Conservation (phyloP, 2,797 vertebrate species). For the Protonibea diacanthus region DNA sequence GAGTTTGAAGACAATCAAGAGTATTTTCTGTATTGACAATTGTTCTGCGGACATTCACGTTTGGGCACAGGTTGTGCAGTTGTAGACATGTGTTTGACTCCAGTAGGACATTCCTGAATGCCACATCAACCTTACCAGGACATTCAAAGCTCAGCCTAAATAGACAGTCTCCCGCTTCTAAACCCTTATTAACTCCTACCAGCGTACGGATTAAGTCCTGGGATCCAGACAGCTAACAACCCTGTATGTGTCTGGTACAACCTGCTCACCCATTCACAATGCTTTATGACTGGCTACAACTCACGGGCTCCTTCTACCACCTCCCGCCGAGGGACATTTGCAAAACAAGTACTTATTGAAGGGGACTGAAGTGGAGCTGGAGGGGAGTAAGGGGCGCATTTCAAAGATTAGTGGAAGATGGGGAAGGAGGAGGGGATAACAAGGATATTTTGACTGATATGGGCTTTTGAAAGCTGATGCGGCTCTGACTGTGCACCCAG, state of each 20-base stretch:
- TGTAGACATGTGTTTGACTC: constrained; percentile 32
- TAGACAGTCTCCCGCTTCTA: constrained; percentile 70
- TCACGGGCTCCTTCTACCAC: constrained; percentile 51
- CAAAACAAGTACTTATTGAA: constrained; percentile 76
- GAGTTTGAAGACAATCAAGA: neutral
- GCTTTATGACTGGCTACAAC: constrained; percentile 75
- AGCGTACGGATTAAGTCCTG: constrained; percentile 78
- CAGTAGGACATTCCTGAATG: constrained; percentile 62
- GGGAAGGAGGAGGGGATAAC: constrained; percentile 12
- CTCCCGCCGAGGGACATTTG: constrained; percentile 71
- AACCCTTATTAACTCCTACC: constrained; percentile 81
- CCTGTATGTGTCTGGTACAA: constrained; percentile 80
- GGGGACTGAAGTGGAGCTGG: constrained; percentile 30
- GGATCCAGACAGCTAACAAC: constrained; percentile 77
- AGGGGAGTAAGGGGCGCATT: constrained; percentile 31
- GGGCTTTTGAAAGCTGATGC: constrained; percentile 16
- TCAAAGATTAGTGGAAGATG: constrained; percentile 47
- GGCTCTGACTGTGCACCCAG: neutral
- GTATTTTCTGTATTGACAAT: neutral
- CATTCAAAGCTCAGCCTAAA: constrained; percentile 65
- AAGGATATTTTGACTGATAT: constrained; percentile 12
- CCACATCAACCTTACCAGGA: constrained; percentile 54
- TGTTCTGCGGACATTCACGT: neutral
- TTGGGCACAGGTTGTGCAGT: neutral
- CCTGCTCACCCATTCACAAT: constrained; percentile 84